phyloP scores from a whole-genome alignment of 2,888 invertebrate genomes.

The Acanthacorydalis orientalis region DNA sequence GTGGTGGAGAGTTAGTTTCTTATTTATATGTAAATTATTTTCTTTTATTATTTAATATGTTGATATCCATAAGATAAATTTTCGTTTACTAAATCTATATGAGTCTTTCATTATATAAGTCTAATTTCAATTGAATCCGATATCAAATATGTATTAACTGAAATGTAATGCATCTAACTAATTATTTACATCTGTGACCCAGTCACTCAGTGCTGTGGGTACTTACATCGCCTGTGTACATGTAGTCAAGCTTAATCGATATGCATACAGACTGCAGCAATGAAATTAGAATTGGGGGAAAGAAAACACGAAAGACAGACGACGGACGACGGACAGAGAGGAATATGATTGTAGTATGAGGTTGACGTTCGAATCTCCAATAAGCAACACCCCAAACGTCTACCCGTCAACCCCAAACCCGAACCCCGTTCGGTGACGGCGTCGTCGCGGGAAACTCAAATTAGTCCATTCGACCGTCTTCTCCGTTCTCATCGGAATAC shows the following conservation, averaged over 20 bases:
- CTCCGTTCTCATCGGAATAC: slow-evolving; percentile 1
- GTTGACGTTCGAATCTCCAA: not conserved
- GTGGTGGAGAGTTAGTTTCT: no score
- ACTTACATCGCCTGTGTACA: not conserved
- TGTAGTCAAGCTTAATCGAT: slow-evolving; percentile 5
- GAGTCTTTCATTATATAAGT: no score
- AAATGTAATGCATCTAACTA: slow-evolving; percentile 1
- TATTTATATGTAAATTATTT: no score
- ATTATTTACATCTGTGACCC: slow-evolving; percentile 5
- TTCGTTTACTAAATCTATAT: no score
- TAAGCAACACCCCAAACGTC: not conserved
- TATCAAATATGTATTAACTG: no score
- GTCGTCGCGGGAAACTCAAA: not conserved
- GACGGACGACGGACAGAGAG: slow-evolving; percentile 1
- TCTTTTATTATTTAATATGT: no score
- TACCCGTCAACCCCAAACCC: not conserved
- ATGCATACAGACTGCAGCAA: slow-evolving; percentile 8
- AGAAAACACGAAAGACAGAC: slow-evolving; percentile 3
- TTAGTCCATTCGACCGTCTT: slow-evolving; percentile 2
- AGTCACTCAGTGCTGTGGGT: not conserved
- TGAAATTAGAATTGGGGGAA: slow-evolving; percentile 7
- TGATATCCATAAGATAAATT: no score
- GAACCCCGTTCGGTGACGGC: not conserved
- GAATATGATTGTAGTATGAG: not conserved
- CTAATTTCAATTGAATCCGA: no score